Evolutionary conservation across 2,888 invertebrate species (phyloP), one percentile per base, ranked within the genome.

Genomic region (Endotricha flammealis): DNA sequence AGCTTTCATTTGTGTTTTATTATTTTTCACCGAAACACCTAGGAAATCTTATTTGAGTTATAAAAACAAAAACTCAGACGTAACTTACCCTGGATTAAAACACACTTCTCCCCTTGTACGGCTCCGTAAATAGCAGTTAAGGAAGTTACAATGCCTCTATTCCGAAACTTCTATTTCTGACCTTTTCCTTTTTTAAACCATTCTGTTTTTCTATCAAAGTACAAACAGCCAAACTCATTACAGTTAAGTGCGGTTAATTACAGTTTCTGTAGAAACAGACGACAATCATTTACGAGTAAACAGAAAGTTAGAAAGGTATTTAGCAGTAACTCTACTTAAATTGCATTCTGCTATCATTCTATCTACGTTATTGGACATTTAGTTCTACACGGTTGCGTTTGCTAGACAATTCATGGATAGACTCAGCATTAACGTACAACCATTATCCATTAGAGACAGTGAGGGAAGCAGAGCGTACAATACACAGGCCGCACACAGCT

Each of bases 401-500:
- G 32, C 29, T 31, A 39, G 39, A 29, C 42, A 37, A 47, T 35
- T 30, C 32, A 33, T 39, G 36, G 32, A 36, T 28, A 32, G 32
- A 25, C 29, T 12, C 25, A 22, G 17, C 20, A 25, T 25, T 31
- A 24, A 16, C 11, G 22, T 27, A 32, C 36, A 41, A 28, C 39
- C 14, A 37, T 34, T 36, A 40, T 32, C 42, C 36, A 38, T 43
- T 40, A 43, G 36, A 11, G 9, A 13, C 5, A 16, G n/a, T 10
- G 13, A 7, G 11, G 22, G 22, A 20, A 29, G 4, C 20, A 13
- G 12, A 9, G n/a, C 20, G 12, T 28, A 35, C 27, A 24, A 14
- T 24, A 29, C 3, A 29, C 28, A 30, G 6, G 33, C 29, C 31
- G 29, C 54, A 52, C 38, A 39, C 48, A 41, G 48, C 44, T 45